Evolutionary conservation across 2,888 invertebrate genomes (phyloP).

Genomic region (Parnassius smintheus): DNA sequence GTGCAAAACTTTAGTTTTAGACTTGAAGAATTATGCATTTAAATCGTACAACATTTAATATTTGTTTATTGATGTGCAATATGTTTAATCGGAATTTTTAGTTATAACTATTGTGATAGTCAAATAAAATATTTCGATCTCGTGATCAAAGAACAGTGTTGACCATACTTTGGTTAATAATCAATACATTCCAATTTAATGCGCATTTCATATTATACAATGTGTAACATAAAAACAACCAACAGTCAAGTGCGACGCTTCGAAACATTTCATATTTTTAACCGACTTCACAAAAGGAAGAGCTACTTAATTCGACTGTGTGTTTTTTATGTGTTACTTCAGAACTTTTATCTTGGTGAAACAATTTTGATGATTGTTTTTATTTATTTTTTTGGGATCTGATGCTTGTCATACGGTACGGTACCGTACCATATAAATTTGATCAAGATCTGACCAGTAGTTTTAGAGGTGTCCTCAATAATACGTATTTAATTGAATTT

Average conservation of each 20-base stretch:
- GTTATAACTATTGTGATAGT: background rate
- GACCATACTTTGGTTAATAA: background rate
- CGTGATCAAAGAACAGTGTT: background rate
- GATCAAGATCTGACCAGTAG: no score
- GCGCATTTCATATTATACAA: background rate
- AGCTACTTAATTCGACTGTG: no score
- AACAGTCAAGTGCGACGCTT: background rate
- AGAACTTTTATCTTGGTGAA: no score
- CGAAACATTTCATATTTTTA: no score
- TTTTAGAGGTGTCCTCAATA: no score
- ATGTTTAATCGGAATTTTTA: background rate
- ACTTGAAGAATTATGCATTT: constrained; percentile 1
- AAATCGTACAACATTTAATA: background rate
- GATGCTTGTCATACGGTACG: no score
- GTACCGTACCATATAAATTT: no score
- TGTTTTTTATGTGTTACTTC: no score
- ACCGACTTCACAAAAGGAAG: no score
- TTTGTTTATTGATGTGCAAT: background rate
- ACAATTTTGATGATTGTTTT: no score
- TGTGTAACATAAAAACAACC: constrained; percentile 1
- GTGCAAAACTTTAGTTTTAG: constrained; percentile 4
- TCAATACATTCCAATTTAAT: constrained; percentile 9
- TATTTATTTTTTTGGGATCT: no score
- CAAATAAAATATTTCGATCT: background rate
- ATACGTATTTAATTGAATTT: no score